Conservation (phyloP, 2,113 vertebrate genomes). For the Hystrix cristata region DNA sequence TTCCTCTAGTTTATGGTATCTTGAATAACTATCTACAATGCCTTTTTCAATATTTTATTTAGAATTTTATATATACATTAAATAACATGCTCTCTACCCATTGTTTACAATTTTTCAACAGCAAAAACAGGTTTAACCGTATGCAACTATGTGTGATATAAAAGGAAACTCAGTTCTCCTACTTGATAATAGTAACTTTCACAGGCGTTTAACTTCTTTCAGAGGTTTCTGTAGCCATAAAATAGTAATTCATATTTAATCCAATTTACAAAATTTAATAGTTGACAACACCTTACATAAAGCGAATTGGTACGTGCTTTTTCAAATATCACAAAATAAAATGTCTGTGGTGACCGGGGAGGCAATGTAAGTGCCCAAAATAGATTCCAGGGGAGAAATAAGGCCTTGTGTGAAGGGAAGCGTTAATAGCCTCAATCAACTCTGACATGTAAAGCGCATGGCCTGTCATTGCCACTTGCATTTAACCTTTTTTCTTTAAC, state of each 20-base stretch:
- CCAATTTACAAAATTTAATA: background rate
- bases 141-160: background rate
- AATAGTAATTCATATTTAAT: background rate
- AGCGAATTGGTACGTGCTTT: background rate
- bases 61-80: constrained; percentile 20
- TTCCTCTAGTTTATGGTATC: background rate
- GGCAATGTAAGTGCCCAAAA: background rate
- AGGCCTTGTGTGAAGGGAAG: background rate
- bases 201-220: constrained; percentile 5
- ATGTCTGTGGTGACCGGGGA: no score
- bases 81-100: background rate
- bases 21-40: background rate
- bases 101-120: background rate
- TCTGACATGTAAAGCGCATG: background rate
- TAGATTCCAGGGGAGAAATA: background rate
- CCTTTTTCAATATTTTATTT: background rate
- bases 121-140: background rate
- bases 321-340: background rate
- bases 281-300: background rate
- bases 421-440: background rate
- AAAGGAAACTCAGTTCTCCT: background rate
- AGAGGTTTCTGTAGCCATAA: background rate
- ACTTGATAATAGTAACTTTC: background rate
- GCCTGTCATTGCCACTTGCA: background rate
- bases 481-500: background rate